Evolutionary conservation across 2,888 invertebrate species (phyloP), one percentile per base, ranked within the genome.

Genomic region (Oxyteleia sp.): DNA sequence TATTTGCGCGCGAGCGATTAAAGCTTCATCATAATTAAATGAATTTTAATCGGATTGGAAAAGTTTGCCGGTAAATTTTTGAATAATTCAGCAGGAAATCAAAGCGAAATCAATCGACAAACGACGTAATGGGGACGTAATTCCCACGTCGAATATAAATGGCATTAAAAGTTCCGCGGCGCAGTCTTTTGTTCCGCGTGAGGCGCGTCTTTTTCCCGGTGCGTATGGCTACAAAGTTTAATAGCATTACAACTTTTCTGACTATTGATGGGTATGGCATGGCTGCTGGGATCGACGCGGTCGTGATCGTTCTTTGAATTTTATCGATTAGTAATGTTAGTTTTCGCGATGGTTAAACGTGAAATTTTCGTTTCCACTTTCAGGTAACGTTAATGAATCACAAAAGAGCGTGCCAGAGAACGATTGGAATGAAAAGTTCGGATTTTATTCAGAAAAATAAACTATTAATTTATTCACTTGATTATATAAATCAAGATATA

Each of bases 241-340:
- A 71, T 64, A 49, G 57, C 26, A 55, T 49, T 79, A 64, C 57
- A 79, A 78, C 38, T 78, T 78, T 69, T 55, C 43, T 43, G 47
- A 26, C 29, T 71, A 53, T 71, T 71, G 53, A 55, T 13, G 45
- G n/a, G n/a, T 53, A 7, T 5, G 23, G 38, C 11, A 8, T 15
- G 13, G 4, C 15, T 13, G 4, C 13, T 13, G 8, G 1, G 32
- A 10, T 32, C 8, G 32, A 32, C 32, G 32, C 5, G 8, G 5
- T 32, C 1, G 32, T 4, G 8, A 32, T 32, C 10, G 8, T 32
- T 10, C 10, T 4, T 10, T 10, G 32, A 32, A 10, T 32, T 32
- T 32, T 32, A 32, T 10, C 10, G 8, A 32, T 32, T 32, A 23
- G 23, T 23, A 23, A 23, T 23, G n/a, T n/a, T n/a, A n/a, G n/a